These are phyloP conservation scores for Oryctes rhinoceros DNA, from an alignment of 1,140 invertebrate genomes.

Conservation along the genomic window DNA sequence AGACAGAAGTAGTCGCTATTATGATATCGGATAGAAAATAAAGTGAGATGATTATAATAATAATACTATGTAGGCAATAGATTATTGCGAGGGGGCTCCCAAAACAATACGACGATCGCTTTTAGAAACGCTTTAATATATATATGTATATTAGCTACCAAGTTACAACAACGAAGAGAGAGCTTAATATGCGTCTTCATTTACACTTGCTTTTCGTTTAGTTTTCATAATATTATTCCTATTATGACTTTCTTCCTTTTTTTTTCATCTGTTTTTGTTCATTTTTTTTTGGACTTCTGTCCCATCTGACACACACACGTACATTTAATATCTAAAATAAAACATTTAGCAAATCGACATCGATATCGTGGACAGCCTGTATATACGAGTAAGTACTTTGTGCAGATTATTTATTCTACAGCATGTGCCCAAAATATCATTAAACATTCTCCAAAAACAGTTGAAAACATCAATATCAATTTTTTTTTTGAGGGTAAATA, in stretches of 20 bases:
- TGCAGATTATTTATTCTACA: background rate
- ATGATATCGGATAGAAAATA: background rate
- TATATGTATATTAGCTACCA: background rate
- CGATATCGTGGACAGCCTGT: constrained; percentile 23
- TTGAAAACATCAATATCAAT: too few species aligned
- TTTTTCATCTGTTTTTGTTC: background rate
- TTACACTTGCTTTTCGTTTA: background rate
- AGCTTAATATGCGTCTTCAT: background rate
- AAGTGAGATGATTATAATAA: background rate
- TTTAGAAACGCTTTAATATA: constrained; percentile 26
- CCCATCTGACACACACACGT: constrained; percentile 60
- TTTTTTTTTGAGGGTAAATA: background rate
- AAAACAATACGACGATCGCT: constrained; percentile 20
- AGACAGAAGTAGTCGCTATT: background rate
- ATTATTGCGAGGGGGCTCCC: background rate
- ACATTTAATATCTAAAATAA: constrained; percentile 40
- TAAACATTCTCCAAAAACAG: too few species aligned
- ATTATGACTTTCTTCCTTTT: too few species aligned
- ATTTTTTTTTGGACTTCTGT: constrained; percentile 54
- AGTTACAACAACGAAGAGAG: constrained; percentile 8
- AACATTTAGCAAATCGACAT: constrained; percentile 40
- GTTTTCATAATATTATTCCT: too few species aligned
- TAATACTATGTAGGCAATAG: background rate
- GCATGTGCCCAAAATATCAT: background rate
- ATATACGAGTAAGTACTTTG: background rate